Conservation (phyloP, 2,797 vertebrate genomes). For the Alexandromys oeconomus region DNA sequence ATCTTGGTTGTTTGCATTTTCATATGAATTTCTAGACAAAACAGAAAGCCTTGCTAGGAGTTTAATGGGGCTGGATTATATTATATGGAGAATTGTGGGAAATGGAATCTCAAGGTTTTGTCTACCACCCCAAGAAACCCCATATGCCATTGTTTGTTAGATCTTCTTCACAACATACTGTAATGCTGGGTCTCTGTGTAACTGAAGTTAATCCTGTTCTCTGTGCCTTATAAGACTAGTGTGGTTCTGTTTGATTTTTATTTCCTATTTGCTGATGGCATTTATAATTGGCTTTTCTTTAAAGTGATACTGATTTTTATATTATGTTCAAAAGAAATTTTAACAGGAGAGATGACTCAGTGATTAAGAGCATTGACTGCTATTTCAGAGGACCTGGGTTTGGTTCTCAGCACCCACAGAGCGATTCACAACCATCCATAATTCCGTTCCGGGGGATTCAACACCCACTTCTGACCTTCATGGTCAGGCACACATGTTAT, state of each 20-base stretch:
- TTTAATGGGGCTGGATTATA: background rate
- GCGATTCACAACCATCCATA: background rate
- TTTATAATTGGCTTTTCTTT: background rate
- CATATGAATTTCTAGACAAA: constrained; percentile 29
- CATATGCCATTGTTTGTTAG: constrained; percentile 19
- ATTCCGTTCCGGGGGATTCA: background rate
- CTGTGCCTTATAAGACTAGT: constrained; percentile 29
- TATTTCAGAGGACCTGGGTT: background rate
- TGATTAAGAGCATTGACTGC: background rate
- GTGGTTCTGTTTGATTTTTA: constrained; percentile 38
- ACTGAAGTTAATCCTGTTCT: constrained; percentile 23
- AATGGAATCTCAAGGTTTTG: background rate
- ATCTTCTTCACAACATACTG: background rate
- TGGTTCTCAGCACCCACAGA: background rate
- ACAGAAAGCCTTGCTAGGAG: constrained; percentile 16
- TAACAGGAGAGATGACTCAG: background rate
- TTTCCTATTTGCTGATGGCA: constrained; percentile 13
- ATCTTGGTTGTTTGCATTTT: constrained; percentile 47
- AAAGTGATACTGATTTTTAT: constrained; percentile 43
- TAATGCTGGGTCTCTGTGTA: background rate
- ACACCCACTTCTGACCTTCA: background rate
- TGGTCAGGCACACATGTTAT: background rate
- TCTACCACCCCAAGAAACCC: background rate
- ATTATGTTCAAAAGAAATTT: constrained; percentile 16
- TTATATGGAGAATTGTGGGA: background rate